Evolutionary conservation across 2,797 vertebrate genomes (phyloP).

Genomic region (Odontamblyopus lacepedii): DNA sequence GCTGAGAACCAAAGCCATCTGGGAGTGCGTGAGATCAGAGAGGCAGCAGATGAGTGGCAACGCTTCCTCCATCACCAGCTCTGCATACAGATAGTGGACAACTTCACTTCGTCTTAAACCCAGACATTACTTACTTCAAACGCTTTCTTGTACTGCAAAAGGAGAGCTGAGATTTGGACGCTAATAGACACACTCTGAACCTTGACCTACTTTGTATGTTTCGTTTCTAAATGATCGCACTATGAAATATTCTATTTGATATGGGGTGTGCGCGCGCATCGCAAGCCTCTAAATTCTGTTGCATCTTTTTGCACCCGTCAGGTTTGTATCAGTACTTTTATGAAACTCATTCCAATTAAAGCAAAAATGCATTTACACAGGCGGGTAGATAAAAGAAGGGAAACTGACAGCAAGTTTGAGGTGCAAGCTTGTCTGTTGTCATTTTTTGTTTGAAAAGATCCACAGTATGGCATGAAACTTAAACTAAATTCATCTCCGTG

Average conservation of each 20-base stretch:
- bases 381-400: no score
- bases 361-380: no score
- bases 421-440: no score
- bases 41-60: constrained; percentile 64
- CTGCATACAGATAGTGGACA: constrained; percentile 59
- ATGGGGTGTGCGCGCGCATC: background rate
- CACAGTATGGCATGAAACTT: no score
- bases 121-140: constrained; percentile 39
- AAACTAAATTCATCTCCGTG: no score
- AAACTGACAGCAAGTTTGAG: no score
- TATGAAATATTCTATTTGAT: constrained; percentile 13
- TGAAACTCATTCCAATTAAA: no score
- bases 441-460: no score
- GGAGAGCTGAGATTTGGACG: constrained; percentile 24
- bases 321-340: no score
- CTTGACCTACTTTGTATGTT: constrained; percentile 21
- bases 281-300: background rate
- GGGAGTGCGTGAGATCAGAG: constrained; percentile 65
- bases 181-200: constrained; percentile 21
- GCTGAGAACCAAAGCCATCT: constrained; percentile 61
- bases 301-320: background rate
- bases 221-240: constrained; percentile 18
- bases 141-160: constrained; percentile 34
- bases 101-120: constrained; percentile 33
- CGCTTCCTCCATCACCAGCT: constrained; percentile 59